These are phyloP conservation scores for Euclidia mi DNA, from an alignment of 2,888 invertebrate genomes.

Conservation along the genomic window DNA sequence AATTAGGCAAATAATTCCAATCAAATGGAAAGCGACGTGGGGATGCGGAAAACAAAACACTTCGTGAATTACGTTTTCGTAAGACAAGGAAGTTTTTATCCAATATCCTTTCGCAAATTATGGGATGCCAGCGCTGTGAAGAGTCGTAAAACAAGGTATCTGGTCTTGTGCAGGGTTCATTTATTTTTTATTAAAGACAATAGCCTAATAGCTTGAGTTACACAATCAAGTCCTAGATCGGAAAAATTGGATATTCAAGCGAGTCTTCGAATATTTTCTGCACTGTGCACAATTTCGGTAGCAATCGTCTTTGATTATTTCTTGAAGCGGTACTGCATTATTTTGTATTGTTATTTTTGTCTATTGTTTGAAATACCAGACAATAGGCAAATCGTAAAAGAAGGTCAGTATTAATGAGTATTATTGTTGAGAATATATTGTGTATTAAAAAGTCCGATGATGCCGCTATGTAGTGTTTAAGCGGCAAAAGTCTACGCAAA, in stretches of 20 bases:
- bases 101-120: slow-evolving; percentile 48
- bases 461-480: too few relatives aligned
- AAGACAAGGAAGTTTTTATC: slow-evolving; percentile 42
- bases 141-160: slow-evolving; percentile 45
- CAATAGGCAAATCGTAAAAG: too few relatives aligned
- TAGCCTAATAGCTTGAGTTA: not conserved
- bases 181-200: slow-evolving; percentile 21
- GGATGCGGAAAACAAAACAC: slow-evolving; percentile 44
- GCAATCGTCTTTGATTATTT: too few relatives aligned
- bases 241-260: not conserved
- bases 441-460: too few relatives aligned
- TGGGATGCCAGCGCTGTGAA: slow-evolving; percentile 21
- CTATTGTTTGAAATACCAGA: too few relatives aligned
- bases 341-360: too few relatives aligned
- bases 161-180: slow-evolving; percentile 26
- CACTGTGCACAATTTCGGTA: too few relatives aligned
- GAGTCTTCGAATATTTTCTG: too few relatives aligned
- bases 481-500: too few relatives aligned
- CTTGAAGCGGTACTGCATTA: too few relatives aligned
- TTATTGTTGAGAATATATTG: too few relatives aligned
- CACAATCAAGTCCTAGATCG: not conserved
- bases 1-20: slow-evolving; percentile 35
- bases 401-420: too few relatives aligned
- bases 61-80: slow-evolving; percentile 43
- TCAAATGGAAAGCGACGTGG: slow-evolving; percentile 24